These are phyloP conservation scores for Scartelaos histophorus DNA, from an alignment of 2,113 vertebrate species.

Conservation along the genomic window DNA sequence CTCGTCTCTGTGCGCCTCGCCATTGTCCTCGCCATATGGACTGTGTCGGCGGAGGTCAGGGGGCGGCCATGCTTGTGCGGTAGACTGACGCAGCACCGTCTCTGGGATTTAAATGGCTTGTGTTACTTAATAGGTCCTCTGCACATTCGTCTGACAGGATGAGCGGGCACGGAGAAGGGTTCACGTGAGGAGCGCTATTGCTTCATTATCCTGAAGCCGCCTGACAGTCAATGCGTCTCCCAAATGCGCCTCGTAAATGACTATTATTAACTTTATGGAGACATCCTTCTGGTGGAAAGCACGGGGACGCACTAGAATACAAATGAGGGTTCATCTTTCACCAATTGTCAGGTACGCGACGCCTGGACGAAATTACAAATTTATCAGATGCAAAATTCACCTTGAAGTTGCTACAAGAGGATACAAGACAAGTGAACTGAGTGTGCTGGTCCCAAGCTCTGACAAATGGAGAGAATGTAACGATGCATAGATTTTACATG, in stretches of 20 bases:
- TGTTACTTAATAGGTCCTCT: conserved; percentile 4
- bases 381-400: background rate
- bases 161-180: background rate
- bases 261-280: conserved; percentile 6
- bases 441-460: background rate
- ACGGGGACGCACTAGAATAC: background rate
- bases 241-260: conserved; percentile 1
- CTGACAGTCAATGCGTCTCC: background rate
- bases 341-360: background rate
- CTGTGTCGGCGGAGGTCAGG: conserved; percentile 22
- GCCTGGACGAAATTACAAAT: background rate
- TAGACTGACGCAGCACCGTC: background rate
- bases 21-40: conserved; percentile 40
- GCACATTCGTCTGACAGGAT: background rate
- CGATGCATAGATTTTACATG: background rate
- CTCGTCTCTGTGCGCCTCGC: background rate
- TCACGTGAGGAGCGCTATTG: background rate
- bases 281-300: background rate
- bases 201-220: background rate
- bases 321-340: background rate
- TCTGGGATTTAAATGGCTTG: conserved; percentile 1
- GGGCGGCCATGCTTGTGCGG: conserved; percentile 3
- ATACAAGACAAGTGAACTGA: background rate
- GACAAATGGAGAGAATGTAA: background rate
- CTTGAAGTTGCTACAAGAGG: background rate